These are phyloP conservation scores for Asobara japonica DNA, from an alignment of 1,140 invertebrate genomes.

Conservation along the genomic window DNA sequence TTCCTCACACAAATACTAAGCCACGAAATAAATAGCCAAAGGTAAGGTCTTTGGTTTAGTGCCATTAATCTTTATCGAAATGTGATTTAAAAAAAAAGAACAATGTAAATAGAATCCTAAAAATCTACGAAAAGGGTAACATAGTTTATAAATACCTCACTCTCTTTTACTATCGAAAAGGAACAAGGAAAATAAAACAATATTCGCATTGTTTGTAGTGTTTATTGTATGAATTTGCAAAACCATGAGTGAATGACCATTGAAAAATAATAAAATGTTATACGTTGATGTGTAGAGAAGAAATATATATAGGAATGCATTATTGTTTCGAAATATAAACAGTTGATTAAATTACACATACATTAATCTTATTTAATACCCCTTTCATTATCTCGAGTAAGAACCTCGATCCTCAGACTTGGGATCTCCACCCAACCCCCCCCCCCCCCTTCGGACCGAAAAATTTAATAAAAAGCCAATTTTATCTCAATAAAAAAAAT, in stretches of 20 bases:
- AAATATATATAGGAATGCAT: slow-evolving; percentile 23
- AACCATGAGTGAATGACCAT: not conserved
- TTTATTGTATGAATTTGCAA: not conserved
- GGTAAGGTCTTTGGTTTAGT: slow-evolving; percentile 1
- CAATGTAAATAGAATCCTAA: not conserved
- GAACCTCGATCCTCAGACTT: not conserved
- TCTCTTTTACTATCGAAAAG: not conserved
- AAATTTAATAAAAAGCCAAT: not conserved
- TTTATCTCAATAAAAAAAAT: not conserved
- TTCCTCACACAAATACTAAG: not conserved
- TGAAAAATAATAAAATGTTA: not conserved
- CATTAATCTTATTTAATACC: not conserved
- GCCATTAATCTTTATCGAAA: slow-evolving; percentile 12
- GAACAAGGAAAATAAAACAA: slow-evolving; percentile 2
- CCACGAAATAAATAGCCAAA: not conserved
- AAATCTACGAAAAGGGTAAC: slow-evolving; percentile 3
- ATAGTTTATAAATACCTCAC: slow-evolving; percentile 3
- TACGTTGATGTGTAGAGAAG: slow-evolving; percentile 25
- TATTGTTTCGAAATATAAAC: slow-evolving; percentile 23
- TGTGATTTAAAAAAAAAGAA: not conserved
- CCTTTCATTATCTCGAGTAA: not conserved
- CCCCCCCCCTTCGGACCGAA: not conserved
- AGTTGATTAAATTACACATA: not conserved
- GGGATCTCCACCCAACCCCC: not conserved
- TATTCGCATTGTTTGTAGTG: not conserved